Evolutionary conservation across 2,113 vertebrate species (phyloP), one percentile per base, ranked within the genome.

Genomic region (Haemorhous mexicanus): DNA sequence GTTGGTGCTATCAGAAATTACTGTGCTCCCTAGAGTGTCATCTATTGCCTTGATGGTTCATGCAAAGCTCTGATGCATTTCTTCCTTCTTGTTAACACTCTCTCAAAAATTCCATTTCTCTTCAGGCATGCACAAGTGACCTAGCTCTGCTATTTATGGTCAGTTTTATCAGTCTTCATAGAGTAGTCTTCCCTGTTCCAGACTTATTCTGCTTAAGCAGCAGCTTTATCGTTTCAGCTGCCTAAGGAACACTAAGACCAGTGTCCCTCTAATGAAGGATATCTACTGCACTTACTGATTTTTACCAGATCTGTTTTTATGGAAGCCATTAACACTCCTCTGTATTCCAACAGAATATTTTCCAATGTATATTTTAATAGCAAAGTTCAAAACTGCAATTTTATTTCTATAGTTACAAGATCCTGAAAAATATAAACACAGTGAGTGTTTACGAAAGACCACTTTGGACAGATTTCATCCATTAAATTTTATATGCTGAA

Each of bases 341-440:
- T 52, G 17, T 77, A 81, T 75, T 90, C 81, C 69, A 92, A 28
- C 7, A 64, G 61, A 77, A 27, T 84, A 79, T 94, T 89, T 95
- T 94, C 86, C 89, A 87, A 49, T 8, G 39, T 76, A 46, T 72
- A 84, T 91, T 95, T 95, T 76, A 81, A 75, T 11, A 93, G 67
- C 37, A n/a, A 87, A 89, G 27, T 87, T 89, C 68, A 89, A 93
- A 94, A 87, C n/a, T 53, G 41, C 47, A 10, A 35, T 89, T 94
- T 77, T 79, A 97, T 83, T 95, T 95, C 95, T 96, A 96, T 92
- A 92, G 90, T 63, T 95, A 84, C 89, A 84, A 82, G 81, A 96
- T 87, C 37, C 68, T 81, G 88, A 93, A 84, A 88, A 95, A 93
- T 63, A 91, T 75, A 90, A 94, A 82, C 39, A 82, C 32, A 80